phyloP scores from a whole-genome alignment of 2,113 vertebrate genomes.

The Alectura lathami region DNA sequence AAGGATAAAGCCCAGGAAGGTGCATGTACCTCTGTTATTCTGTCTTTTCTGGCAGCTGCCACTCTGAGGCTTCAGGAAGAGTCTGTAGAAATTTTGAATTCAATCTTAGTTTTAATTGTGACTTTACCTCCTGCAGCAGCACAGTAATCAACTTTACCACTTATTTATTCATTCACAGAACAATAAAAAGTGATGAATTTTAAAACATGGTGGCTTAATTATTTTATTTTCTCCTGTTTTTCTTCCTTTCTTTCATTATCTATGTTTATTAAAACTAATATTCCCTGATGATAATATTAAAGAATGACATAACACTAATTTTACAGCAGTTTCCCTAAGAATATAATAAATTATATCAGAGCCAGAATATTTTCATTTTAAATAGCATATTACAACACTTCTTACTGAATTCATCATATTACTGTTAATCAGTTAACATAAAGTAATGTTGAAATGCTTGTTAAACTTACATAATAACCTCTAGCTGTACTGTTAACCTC shows the following conservation, averaged over 20 bases:
- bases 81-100: background rate
- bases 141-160: background rate
- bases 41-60: background rate
- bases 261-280: conserved; percentile 42
- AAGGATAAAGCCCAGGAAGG: background rate
- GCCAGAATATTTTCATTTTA: background rate
- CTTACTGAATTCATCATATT: conserved; percentile 25
- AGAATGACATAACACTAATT: conserved; percentile 5
- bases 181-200: background rate
- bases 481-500: background rate
- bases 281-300: conserved; percentile 33
- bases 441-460: background rate
- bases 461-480: background rate
- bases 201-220: background rate
- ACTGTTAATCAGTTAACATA: conserved; percentile 15
- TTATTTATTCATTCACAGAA: background rate
- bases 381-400: conserved; percentile 12
- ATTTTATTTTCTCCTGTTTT: background rate
- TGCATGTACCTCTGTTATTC: background rate
- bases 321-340: background rate
- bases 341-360: conserved; percentile 38
- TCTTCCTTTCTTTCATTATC: background rate
- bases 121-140: background rate
- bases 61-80: background rate
- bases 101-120: background rate